These are phyloP conservation scores for Epiblema foenella DNA, from an alignment of 2,888 invertebrate genomes.

Conservation along the genomic window DNA sequence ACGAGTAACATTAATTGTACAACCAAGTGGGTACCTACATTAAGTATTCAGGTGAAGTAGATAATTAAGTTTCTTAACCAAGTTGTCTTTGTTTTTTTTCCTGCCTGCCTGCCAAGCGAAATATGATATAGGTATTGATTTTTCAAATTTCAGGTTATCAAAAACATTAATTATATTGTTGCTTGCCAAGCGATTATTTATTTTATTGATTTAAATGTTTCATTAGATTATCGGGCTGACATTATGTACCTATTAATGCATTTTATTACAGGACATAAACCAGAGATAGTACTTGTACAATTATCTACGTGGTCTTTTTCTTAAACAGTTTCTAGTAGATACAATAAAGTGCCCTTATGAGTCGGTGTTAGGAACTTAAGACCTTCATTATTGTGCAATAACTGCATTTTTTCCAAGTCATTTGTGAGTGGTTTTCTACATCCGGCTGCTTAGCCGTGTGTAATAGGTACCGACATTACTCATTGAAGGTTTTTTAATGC, in stretches of 20 bases:
- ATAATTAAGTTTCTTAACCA: not conserved
- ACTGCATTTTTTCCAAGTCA: constrained; percentile 1
- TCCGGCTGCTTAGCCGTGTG: constrained; percentile 14
- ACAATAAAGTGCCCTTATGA: no score
- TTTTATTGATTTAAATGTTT: not conserved
- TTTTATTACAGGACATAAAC: not conserved
- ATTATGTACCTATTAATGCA: not conserved
- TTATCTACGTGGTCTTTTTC: not conserved
- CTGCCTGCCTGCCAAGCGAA: constrained; percentile 17
- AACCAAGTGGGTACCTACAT: not conserved
- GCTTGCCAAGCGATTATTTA: constrained; percentile 24
- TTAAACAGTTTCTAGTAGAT: not conserved
- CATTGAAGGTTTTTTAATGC: constrained; percentile 8
- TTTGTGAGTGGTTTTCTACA: constrained; percentile 13
- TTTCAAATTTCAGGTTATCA: not conserved
- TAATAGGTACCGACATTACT: constrained; percentile 3
- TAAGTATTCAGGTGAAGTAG: not conserved
- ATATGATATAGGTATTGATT: not conserved
- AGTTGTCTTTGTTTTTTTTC: not conserved
- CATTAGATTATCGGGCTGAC: not conserved
- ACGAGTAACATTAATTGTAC: not conserved
- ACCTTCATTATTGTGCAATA: constrained; percentile 9
- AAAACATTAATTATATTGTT: not conserved
- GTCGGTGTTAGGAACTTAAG: not conserved
- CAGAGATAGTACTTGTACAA: not conserved